Evolutionary conservation across 2,888 invertebrate genomes (phyloP).

Genomic region (Campaea margaritaria): DNA sequence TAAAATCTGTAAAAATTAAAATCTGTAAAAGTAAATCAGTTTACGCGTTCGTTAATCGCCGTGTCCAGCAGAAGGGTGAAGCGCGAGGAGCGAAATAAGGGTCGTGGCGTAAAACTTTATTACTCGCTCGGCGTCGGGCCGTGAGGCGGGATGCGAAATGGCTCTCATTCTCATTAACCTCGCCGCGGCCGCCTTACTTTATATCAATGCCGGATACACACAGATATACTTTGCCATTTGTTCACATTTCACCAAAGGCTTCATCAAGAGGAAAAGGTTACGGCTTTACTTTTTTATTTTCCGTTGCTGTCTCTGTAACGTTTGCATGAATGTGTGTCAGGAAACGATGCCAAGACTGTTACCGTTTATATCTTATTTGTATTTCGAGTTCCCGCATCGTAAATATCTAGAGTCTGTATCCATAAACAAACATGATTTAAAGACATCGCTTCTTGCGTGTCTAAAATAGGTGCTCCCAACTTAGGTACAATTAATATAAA

Average conservation of each 20-base stretch:
- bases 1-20: constrained; percentile 28
- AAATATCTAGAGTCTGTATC: background rate
- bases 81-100: constrained; percentile 70
- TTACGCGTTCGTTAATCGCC: constrained; percentile 73
- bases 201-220: constrained; percentile 65
- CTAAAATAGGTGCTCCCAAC: no score
- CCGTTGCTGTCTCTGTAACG: constrained; percentile 15
- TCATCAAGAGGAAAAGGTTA: constrained; percentile 37
- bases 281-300: constrained; percentile 18
- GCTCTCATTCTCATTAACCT: constrained; percentile 79
- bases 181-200: constrained; percentile 62
- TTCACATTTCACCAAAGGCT: constrained; percentile 41
- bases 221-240: constrained; percentile 52
- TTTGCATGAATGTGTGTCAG: constrained; percentile 14
- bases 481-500: no score
- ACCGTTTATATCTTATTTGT: constrained; percentile 10
- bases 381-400: constrained; percentile 6
- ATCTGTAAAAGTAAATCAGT: constrained; percentile 65
- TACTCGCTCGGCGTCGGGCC: constrained; percentile 67
- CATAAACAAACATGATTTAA: background rate
- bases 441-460: background rate
- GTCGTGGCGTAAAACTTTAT: constrained; percentile 77
- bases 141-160: constrained; percentile 70
- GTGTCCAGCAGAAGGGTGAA: constrained; percentile 65
- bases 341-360: constrained; percentile 14